phyloP scores from a whole-genome alignment of 2,888 invertebrate species.

The Melanotus villosus region DNA sequence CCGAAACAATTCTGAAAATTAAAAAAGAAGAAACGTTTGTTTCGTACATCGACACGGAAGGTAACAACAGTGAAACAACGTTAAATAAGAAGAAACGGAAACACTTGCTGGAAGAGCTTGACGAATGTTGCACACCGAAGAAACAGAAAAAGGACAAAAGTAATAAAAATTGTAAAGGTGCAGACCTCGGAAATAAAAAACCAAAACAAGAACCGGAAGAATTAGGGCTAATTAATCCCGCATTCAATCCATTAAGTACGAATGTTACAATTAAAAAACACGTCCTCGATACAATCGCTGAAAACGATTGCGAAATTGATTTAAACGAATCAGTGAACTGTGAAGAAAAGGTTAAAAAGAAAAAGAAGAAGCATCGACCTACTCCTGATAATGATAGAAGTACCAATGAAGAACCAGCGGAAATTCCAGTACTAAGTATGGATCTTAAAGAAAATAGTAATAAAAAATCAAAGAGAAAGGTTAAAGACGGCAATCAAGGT shows the following conservation, averaged over 20 bases:
- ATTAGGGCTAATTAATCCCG: conserved; percentile 59
- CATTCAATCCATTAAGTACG: conserved; percentile 58
- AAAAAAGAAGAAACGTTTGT: conserved; percentile 7
- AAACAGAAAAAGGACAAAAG: not conserved
- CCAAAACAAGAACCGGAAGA: conserved; percentile 41
- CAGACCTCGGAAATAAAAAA: not conserved
- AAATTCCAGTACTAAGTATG: too few species aligned
- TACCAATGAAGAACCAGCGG: conserved; percentile 32
- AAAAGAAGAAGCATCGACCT: conserved; percentile 13
- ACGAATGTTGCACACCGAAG: not conserved
- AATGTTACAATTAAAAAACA: conserved; percentile 55
- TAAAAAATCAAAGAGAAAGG: conserved; percentile 1
- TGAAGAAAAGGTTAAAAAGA: not conserved
- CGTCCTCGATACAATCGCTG: conserved; percentile 57
- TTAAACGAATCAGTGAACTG: not conserved
- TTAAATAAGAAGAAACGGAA: conserved; percentile 22
- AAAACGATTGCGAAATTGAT: conserved; percentile 51
- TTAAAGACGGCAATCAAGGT: not conserved
- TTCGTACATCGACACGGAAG: not conserved
- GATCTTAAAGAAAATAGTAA: conserved; percentile 37
- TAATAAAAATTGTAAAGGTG: conserved; percentile 29
- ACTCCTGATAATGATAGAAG: not conserved
- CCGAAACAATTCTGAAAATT: not conserved
- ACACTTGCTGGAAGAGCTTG: not conserved
- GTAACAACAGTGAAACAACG: not conserved